Evolutionary conservation across 1,140 invertebrate genomes (phyloP), one percentile per base, ranked within the genome.

Genomic region (Meloidogyne floridensis): DNA sequence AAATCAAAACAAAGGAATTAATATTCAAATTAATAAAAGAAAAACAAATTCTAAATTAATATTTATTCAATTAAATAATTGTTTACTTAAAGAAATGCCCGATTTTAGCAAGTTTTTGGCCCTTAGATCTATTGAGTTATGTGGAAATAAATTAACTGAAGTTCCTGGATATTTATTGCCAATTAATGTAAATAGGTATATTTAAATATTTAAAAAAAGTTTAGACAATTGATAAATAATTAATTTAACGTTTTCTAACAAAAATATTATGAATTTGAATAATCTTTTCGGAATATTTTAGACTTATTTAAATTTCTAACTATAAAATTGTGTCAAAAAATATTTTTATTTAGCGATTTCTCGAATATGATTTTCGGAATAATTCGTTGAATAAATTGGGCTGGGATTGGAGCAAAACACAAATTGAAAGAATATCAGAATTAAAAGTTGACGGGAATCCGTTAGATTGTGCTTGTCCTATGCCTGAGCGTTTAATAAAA

Each of bases 11-110:
- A 65, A 65, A n/a, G 56, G 6, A n/a, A 65, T 65, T 65, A 65
- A 65, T n/a, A 65, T 65, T 56, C 11, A 56, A 56, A 56, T 56
- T 65, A 65, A 65, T 65, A 65, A 65, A 65, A 65, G 15, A n/a
- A 7, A 65, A 65, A 65, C 4, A 65, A 65, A 65, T n/a, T n/a
- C 15, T 65, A n/a, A 13, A n/a, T 65, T 65, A 65, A 6, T 11
- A 6, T n/a, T n/a, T n/a, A 65, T 65, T 65, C 15, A n/a, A n/a
- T 65, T 65, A 65, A 65, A 65, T 65, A 65, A 65, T 65, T 65
- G 56, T 65, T n/a, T 6, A n/a, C 15, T 65, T 65, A n/a, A 65
- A n/a, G 15, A n/a, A 65, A 65, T 65, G 56, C 56, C 56, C 0
- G 15, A 65, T 65, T 65, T 65, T 65, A 65, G 15, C 6, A 65